A percentile compares a stretch with the other conserved stretches of the same genome.
phyloP scores from a whole-genome alignment of 92 coral and sea anemone species.

The Umimayanthus kanabou region DNA sequence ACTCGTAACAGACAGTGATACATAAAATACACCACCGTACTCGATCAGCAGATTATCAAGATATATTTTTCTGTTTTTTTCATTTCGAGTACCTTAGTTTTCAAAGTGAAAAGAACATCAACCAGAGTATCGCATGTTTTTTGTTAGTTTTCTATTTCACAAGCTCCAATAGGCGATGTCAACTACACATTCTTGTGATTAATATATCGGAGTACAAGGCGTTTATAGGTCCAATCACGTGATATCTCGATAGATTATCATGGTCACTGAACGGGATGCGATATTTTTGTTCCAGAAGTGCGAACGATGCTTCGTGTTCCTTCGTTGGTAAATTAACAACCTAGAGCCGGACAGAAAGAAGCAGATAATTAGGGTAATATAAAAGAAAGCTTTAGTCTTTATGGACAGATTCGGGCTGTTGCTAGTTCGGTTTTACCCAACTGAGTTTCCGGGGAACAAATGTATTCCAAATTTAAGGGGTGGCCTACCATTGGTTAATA shows the following conservation, averaged over 20 bases:
- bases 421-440: too few relatives aligned
- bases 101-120: too few relatives aligned
- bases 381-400: background rate
- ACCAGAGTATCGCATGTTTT: too few relatives aligned
- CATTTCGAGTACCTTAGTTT: too few relatives aligned
- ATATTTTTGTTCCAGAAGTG: conserved; percentile 31
- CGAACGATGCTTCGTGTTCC: conserved; percentile 18
- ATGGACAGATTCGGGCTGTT: too few relatives aligned
- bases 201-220: conserved; percentile 74
- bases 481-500: too few relatives aligned
- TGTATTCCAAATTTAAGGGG: too few relatives aligned
- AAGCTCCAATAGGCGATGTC: conserved; percentile 3
- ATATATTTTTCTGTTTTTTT: too few relatives aligned
- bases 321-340: conserved; percentile 72
- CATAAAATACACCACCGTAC: too few relatives aligned
- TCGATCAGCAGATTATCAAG: too few relatives aligned
- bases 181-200: conserved; percentile 76
- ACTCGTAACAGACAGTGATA: too few relatives aligned
- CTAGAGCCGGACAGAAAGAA: conserved; percentile 32
- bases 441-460: too few relatives aligned
- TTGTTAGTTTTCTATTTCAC: background rate
- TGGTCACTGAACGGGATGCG: background rate
- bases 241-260: conserved; percentile 59
- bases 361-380: background rate
- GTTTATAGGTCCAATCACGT: conserved; percentile 84